A percentile compares a stretch with the other conserved stretches of the same genome.
Conservation (phyloP, 2,113 vertebrate species). For the Myrmecophaga tridactyla region DNA sequence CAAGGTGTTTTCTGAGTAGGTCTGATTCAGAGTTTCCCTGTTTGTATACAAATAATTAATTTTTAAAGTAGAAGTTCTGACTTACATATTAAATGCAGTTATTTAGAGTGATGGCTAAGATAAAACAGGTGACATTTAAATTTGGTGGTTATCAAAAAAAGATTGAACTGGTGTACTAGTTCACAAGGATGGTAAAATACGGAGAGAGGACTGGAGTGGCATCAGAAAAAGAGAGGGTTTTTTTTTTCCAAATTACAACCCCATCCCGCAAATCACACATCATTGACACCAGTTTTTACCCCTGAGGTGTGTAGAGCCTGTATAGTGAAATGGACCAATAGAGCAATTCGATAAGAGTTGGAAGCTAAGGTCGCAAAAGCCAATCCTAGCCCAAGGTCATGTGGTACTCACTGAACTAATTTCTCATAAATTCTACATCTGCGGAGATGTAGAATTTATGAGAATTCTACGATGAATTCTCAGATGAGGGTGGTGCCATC, state of each 20-base stretch:
- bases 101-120: neutral
- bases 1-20: neutral
- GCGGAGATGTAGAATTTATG: too few relatives aligned
- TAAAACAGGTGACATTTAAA: neutral
- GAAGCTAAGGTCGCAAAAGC: neutral
- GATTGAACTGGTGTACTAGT: neutral
- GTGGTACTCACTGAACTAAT: neutral
- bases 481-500: neutral
- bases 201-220: neutral
- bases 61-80: neutral
- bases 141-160: neutral
- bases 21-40: neutral
- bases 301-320: neutral
- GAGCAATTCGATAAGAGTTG: neutral
- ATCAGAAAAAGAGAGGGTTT: neutral
- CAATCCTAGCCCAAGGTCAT: neutral
- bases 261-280: neutral
- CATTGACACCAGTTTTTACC: neutral
- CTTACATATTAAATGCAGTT: slow-evolving; percentile 26
- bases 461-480: too few relatives aligned
- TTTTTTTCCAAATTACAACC: neutral
- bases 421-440: neutral
- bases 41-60: slow-evolving; percentile 15
- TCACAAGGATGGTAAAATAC: neutral
- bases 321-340: neutral